phyloP scores from a whole-genome alignment of 2,113 vertebrate species.

The Pelvicachromis taeniatus region DNA sequence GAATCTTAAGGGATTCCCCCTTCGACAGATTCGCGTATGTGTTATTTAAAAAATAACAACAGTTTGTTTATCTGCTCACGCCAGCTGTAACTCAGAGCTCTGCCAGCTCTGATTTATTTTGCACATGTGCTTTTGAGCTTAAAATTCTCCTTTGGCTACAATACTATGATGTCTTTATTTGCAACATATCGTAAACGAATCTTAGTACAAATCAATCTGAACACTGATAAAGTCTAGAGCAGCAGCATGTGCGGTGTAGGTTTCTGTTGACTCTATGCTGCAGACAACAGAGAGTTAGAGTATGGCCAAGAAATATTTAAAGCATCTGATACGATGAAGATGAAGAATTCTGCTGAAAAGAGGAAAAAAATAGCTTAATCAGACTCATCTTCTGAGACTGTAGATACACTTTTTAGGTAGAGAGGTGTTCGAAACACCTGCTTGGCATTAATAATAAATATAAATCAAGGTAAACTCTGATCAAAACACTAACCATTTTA shows the following conservation, averaged over 20 bases:
- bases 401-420: background rate
- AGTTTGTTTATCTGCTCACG: background rate
- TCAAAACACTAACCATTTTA: background rate
- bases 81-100: constrained; percentile 2
- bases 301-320: background rate
- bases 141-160: background rate
- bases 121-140: background rate
- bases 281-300: background rate
- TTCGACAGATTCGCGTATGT: background rate
- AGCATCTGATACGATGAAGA: background rate
- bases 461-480: background rate
- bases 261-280: background rate
- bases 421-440: background rate
- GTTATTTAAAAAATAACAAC: constrained; percentile 3
- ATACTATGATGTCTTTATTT: background rate
- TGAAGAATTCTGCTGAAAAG: background rate
- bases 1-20: background rate
- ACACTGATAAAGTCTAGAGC: background rate
- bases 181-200: background rate
- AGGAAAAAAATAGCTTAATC: background rate
- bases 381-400: background rate
- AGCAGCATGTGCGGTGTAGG: background rate
- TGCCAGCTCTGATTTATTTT: background rate
- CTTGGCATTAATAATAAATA: background rate
- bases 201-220: background rate